Conservation (phyloP, 2,888 invertebrate species). For the Apomyelois bistriatella region DNA sequence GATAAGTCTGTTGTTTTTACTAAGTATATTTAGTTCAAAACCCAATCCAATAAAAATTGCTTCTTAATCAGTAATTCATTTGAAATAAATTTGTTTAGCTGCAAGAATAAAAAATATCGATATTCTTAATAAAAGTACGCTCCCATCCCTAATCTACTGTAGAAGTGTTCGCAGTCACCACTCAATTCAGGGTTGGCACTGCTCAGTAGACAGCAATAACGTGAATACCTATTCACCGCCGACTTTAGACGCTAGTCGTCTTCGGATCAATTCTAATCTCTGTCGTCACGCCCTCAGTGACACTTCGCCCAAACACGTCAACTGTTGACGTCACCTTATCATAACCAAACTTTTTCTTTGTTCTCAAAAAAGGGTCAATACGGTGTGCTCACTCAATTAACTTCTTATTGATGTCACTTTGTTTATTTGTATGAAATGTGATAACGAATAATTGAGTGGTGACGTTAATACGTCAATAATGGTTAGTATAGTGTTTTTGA, state of each 20-base stretch:
- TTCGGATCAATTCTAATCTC: conserved; percentile 65
- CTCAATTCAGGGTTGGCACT: conserved; percentile 58
- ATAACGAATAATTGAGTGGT: conserved; percentile 9
- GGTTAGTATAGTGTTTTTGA: not conserved
- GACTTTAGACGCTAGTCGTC: conserved; percentile 47
- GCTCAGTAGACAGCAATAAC: conserved; percentile 55
- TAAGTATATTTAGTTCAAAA: too few relatives aligned
- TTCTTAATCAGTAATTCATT: not conserved
- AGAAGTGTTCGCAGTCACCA: conserved; percentile 42
- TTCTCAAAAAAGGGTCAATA: conserved; percentile 26
- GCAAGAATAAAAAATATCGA: conserved; percentile 23
- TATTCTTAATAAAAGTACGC: conserved; percentile 18
- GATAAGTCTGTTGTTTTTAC: too few relatives aligned
- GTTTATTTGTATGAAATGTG: conserved; percentile 12
- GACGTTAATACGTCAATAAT: not conserved
- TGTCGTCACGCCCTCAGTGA: conserved; percentile 48
- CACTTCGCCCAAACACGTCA: conserved; percentile 34
- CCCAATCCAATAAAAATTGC: too few relatives aligned
- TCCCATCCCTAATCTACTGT: conserved; percentile 38
- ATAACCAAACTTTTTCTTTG: conserved; percentile 31
- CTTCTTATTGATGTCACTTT: conserved; percentile 13
- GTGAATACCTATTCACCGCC: conserved; percentile 46
- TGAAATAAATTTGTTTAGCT: too few relatives aligned
- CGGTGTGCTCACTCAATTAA: conserved; percentile 17
- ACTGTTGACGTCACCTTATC: conserved; percentile 39